A percentile compares a stretch with the other conserved stretches of the same genome.
These are phyloP conservation scores for Orthosia gracilis DNA, from an alignment of 2,888 invertebrate species.

Conservation along the genomic window DNA sequence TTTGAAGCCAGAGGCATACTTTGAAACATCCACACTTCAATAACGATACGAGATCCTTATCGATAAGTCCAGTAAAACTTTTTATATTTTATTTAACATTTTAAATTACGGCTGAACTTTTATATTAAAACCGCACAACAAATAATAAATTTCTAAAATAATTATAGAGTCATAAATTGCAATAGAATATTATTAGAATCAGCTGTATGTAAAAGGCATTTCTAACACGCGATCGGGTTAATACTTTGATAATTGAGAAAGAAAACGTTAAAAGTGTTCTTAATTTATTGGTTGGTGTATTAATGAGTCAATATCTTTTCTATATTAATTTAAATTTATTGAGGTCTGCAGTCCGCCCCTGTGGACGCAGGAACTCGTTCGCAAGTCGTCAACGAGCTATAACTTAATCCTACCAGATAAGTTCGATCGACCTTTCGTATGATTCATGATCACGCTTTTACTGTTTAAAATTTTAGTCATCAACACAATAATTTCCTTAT, in stretches of 20 bases:
- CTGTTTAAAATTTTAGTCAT: constrained; percentile 51
- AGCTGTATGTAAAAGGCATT: constrained; percentile 53
- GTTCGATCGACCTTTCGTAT: constrained; percentile 63
- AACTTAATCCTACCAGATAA: constrained; percentile 79
- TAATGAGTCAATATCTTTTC: constrained; percentile 55
- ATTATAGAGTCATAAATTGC: constrained; percentile 55
- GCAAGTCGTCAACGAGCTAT: constrained; percentile 83
- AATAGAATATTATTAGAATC: constrained; percentile 61
- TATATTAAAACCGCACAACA: constrained; percentile 34
- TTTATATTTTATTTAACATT: constrained; percentile 49
- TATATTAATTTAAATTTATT: constrained; percentile 58
- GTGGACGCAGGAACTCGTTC: constrained; percentile 78
- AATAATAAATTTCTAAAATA: constrained; percentile 52
- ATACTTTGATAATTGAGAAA: constrained; percentile 69
- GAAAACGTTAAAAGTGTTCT: constrained; percentile 57
- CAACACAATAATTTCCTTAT: constrained; percentile 50
- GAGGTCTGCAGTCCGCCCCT: constrained; percentile 73
- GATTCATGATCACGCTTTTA: constrained; percentile 56
- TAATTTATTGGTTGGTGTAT: constrained; percentile 48
- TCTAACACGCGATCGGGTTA: constrained; percentile 68
- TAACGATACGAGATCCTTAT: constrained; percentile 37
- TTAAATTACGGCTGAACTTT: constrained; percentile 59
- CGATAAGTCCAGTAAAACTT: constrained; percentile 27
- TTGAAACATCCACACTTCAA: constrained; percentile 38
- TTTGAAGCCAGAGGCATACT: constrained; percentile 28